Percentiles rank a stretch among this genome's conserved stretches.
Evolutionary conservation across 2,888 invertebrate species (phyloP).

Genomic region (Orchesella flavescens): DNA sequence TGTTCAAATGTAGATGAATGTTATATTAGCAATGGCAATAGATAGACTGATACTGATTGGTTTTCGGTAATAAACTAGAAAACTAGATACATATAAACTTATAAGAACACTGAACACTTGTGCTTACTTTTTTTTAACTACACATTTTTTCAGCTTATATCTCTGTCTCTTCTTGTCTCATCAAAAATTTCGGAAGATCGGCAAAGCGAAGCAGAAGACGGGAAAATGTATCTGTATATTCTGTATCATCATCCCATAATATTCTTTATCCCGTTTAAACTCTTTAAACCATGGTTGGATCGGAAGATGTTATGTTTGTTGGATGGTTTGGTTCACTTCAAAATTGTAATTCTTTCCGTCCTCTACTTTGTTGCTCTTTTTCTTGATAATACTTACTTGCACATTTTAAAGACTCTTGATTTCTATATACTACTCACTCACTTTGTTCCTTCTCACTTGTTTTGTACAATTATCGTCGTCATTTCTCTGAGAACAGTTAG

Average conservation of each 20-base stretch:
- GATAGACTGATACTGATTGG: conserved; percentile 42
- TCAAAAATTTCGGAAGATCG: conserved; percentile 1
- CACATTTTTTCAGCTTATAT: conserved; percentile 43
- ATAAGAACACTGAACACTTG: neutral
- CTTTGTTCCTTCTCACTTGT: neutral
- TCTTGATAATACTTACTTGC: neutral
- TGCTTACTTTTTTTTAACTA: conserved; percentile 14
- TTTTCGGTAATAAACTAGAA: conserved; percentile 20
- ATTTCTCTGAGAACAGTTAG: neutral
- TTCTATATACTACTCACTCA: neutral
- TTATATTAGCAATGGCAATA: conserved; percentile 11
- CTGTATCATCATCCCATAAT: no score
- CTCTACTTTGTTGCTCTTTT: neutral
- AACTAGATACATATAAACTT: neutral
- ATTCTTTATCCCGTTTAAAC: neutral
- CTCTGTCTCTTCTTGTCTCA: conserved; percentile 15
- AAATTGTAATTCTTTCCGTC: conserved; percentile 40
- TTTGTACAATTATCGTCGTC: neutral
- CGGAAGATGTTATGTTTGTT: no score
- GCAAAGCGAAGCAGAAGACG: neutral
- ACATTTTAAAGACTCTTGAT: neutral
- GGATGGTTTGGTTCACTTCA: conserved; percentile 37
- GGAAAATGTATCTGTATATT: neutral
- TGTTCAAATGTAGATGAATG: neutral
- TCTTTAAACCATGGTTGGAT: no score